These are phyloP conservation scores for Ardeotis arabs DNA, from an alignment of 2,113 vertebrate genomes.

Conservation along the genomic window DNA sequence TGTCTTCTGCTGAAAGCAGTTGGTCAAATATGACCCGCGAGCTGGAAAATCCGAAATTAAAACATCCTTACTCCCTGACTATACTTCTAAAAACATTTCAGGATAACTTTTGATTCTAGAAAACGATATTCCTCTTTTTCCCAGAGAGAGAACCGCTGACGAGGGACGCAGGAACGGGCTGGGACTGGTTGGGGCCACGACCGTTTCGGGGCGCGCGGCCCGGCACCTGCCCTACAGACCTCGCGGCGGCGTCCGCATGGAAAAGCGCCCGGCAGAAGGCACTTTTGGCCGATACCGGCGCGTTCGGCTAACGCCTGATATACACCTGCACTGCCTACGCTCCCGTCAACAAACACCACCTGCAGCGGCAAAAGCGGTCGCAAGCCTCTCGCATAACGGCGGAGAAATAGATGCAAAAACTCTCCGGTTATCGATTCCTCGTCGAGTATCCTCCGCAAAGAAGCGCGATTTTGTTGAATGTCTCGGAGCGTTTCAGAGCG, in stretches of 20 bases:
- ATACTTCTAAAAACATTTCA: constrained; percentile 48
- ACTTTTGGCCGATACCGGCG: neutral
- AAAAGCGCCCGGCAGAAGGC: neutral
- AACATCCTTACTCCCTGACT: constrained; percentile 46
- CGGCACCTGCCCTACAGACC: neutral
- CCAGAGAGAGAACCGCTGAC: neutral
- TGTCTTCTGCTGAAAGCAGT: constrained; percentile 79
- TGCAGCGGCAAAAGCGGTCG: neutral
- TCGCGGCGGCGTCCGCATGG: too few species aligned
- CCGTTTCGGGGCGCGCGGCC: neutral
- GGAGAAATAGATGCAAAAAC: neutral
- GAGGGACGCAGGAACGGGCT: neutral
- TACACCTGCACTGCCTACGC: neutral
- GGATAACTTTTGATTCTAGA: constrained; percentile 45
- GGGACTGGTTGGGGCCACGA: neutral
- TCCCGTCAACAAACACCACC: neutral
- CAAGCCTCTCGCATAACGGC: neutral
- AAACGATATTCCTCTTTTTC: constrained; percentile 13
- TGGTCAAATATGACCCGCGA: constrained; percentile 80
- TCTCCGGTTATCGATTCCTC: neutral
- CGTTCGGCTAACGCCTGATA: neutral
- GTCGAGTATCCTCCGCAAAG: neutral
- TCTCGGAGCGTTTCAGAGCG: neutral
- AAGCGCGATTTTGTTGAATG: neutral
- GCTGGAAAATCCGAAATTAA: constrained; percentile 76